These are phyloP conservation scores for Sebastes aleutianus DNA, from an alignment of 2,797 vertebrate species.

Conservation along the genomic window DNA sequence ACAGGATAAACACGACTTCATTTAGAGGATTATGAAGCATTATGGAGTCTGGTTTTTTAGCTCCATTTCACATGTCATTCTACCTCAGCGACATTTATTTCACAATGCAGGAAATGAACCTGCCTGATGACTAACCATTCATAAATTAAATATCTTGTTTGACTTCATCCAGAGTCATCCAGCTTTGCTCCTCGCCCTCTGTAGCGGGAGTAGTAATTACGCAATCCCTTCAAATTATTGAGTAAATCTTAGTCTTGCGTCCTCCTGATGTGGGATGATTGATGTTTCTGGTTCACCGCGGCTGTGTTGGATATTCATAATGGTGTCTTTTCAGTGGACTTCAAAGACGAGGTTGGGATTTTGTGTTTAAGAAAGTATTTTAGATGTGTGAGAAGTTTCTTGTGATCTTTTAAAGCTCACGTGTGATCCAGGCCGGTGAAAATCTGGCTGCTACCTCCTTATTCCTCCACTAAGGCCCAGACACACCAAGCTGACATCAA, in stretches of 20 bases:
- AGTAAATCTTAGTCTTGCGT: slow-evolving; percentile 34
- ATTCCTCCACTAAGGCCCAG: background rate
- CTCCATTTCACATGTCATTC: slow-evolving; percentile 21
- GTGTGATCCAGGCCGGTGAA: background rate
- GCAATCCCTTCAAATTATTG: slow-evolving; percentile 16
- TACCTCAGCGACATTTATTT: slow-evolving; percentile 16
- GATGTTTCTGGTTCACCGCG: slow-evolving; percentile 10
- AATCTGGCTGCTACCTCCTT: background rate
- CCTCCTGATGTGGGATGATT: slow-evolving; percentile 21
- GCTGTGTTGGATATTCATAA: background rate
- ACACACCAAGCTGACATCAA: too few species aligned
- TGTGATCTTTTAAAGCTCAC: background rate
- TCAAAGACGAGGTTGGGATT: background rate
- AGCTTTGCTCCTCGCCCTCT: background rate
- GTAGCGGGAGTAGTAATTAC: slow-evolving; percentile 1
- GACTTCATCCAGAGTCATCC: background rate
- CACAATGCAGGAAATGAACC: slow-evolving; percentile 43
- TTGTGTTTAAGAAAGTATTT: background rate
- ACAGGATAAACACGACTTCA: slow-evolving; percentile 40
- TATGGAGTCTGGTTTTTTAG: slow-evolving; percentile 31
- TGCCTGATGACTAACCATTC: slow-evolving; percentile 8
- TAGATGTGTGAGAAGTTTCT: background rate
- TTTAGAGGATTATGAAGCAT: slow-evolving; percentile 52
- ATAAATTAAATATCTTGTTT: background rate
- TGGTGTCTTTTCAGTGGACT: background rate